These are phyloP conservation scores for Nomada hirtipes DNA, from an alignment of 2,888 invertebrate species.

Conservation along the genomic window DNA sequence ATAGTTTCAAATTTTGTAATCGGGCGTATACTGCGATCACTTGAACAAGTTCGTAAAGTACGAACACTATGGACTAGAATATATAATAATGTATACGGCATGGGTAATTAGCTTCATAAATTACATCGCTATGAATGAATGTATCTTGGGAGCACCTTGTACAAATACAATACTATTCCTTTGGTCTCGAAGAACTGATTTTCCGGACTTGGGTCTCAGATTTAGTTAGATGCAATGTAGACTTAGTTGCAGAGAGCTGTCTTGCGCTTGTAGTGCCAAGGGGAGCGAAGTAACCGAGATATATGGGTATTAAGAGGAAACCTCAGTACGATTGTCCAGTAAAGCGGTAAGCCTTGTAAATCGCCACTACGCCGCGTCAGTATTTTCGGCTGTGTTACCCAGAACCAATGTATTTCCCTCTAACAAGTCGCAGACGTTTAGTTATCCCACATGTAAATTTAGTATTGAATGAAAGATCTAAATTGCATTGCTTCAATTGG, in stretches of 20 bases:
- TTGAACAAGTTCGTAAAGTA: not conserved
- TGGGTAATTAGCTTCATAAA: not conserved
- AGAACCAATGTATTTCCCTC: constrained; percentile 1
- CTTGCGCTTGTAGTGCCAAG: constrained; percentile 37
- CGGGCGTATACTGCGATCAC: no score
- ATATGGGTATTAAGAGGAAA: constrained; percentile 73
- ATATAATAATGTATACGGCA: not conserved
- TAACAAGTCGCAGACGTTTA: constrained; percentile 12
- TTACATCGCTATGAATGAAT: constrained; percentile 3
- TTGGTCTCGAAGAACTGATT: constrained; percentile 1
- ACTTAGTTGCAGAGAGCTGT: constrained; percentile 29
- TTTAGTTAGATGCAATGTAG: constrained; percentile 51
- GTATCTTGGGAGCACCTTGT: constrained; percentile 5
- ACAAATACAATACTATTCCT: constrained; percentile 22
- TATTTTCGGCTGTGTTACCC: constrained; percentile 71
- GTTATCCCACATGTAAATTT: not conserved
- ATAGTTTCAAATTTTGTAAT: no score
- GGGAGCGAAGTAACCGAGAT: constrained; percentile 55
- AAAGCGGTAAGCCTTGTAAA: constrained; percentile 73
- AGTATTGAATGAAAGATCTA: not conserved
- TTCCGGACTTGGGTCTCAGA: constrained; percentile 37
- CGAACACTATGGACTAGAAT: not conserved
- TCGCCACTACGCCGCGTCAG: constrained; percentile 67
- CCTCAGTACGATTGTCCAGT: constrained; percentile 63
- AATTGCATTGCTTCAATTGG: no score